Base-by-base conservation (phyloP, 2,888 invertebrate species). In the Pristionchus fissidentatus region DNA sequence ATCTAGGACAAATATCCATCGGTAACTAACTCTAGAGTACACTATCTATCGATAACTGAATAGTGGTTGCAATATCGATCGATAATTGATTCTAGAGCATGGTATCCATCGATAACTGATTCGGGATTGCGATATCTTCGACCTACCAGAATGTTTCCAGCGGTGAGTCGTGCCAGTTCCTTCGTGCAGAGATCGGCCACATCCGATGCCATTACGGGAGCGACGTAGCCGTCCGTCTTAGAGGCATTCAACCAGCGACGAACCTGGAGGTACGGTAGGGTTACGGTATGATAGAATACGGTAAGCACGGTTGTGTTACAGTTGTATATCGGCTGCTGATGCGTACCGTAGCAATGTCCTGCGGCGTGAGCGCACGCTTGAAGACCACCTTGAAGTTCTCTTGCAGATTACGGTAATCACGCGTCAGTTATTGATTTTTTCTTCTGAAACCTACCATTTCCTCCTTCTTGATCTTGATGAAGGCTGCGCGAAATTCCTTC, bases 361-460 rank as follows among this genome's bases (percentile, higher is more conserved):
- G 62, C 19, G 62, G 62, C 62, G 62, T 62, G 62, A 62, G 62
- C 62, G 62, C 62, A 26, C 62, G 62, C 62, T 62, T 62, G 62
- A 62, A 62, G 32, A 62, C 62, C 32, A 62, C 62, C 62, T 62
- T 62, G 62, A 62, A 62, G 62, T 62, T 62, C 62, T 62, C 62
- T 35, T 62, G 62, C 29, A 62, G 35, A n/a, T n/a, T n/a, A n/a
- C n/a, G n/a, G n/a, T n/a, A n/a, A n/a, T n/a, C n/a, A n/a, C n/a
- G n/a, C n/a, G n/a, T n/a, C n/a, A n/a, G n/a, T n/a, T n/a, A n/a
- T n/a, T n/a, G n/a, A n/a, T n/a, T n/a, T n/a, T n/a, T n/a, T n/a
- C n/a, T n/a, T n/a, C n/a, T n/a, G 0, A 3, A 13, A 13, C 15
- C 35, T 10, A 62, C 62, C 62, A 62, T 62, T 26, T 62, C 62